These are phyloP conservation scores for Solea senegalensis DNA, from an alignment of 2,113 vertebrate genomes.

Conservation along the genomic window DNA sequence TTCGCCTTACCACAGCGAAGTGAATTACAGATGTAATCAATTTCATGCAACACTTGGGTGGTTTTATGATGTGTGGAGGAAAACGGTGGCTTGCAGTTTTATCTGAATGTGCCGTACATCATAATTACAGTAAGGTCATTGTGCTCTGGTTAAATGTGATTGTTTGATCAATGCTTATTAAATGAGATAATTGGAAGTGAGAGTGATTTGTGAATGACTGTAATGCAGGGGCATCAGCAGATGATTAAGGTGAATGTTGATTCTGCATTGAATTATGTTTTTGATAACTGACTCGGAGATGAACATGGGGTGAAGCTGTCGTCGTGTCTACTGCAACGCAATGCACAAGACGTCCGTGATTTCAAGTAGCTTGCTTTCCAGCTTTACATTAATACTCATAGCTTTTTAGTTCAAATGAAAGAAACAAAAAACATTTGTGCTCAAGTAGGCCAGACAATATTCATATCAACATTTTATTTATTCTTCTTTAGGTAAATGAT, in stretches of 20 bases:
- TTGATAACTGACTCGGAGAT: neutral
- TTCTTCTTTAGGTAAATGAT: neutral
- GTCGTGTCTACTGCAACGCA: neutral
- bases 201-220: slow-evolving; percentile 17
- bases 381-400: too few species aligned
- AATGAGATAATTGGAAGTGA: slow-evolving; percentile 45
- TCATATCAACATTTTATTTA: neutral
- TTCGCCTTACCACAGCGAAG: slow-evolving; percentile 19
- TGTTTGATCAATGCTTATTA: slow-evolving; percentile 53
- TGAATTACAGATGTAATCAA: slow-evolving; percentile 73
- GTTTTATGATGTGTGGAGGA: slow-evolving; percentile 48
- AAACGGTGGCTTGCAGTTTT: slow-evolving; percentile 64
- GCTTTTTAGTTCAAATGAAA: too few species aligned
- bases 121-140: slow-evolving; percentile 51
- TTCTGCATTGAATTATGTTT: slow-evolving; percentile 5
- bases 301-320: neutral
- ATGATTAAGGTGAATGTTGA: slow-evolving; percentile 1
- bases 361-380: too few species aligned
- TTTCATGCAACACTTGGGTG: slow-evolving; percentile 35
- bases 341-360: too few species aligned
- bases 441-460: neutral
- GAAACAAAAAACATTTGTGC: neutral
- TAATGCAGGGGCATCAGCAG: slow-evolving; percentile 23
- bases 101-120: slow-evolving; percentile 53
- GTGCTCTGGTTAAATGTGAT: slow-evolving; percentile 37